Base-by-base conservation (phyloP, 2,113 vertebrate species). In the Callipepla squamata region DNA sequence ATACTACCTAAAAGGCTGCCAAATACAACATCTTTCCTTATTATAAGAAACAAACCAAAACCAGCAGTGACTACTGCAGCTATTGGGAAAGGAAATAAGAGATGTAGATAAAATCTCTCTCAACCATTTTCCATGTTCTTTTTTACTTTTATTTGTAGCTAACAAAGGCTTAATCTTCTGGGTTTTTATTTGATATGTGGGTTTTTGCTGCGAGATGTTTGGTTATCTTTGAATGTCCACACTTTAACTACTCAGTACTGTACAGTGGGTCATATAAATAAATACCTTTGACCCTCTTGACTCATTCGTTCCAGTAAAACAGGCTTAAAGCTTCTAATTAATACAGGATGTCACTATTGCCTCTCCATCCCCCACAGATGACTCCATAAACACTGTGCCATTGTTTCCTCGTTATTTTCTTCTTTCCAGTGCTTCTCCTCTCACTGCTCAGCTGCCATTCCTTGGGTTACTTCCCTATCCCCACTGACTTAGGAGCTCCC, bases 271-370 rank as follows among this genome's bases (percentile, higher is more conserved):
- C 42, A 75, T 68, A 68, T 38, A 81, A 94, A 86, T 53, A 77
- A 85, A 65, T 57, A 82, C 21, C 19, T 94, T 44, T 82, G 53
- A 87, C 58, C 28, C 2, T 85, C 28, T 25, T 94, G 79, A 95
- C 67, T 91, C 55, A 82, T 51, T 79, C 73, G 38, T 82, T 91
- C 75, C 75, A 65, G 88, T 47, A 65, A 79, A 94, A 82, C n/a
- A 94, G 36, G 62, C 67, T 79, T 79, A 51, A 82, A 76, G 5
- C 48, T 93, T 93, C 44, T 85, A 85, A 94, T 76, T 76, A 85
- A 90, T 51, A 79, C 16, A 65, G 62, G 57, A 94, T 79, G 66
- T 3, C 38, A 87, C 70, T 79, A 40, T 69, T 5, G 5, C 66
- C 36, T 62, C 47, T 89, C 32, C n/a, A 40, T 20, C 9, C 75